Evolutionary conservation across 2,113 vertebrate genomes (phyloP).

Genomic region (Sinocyclocheilus maitianheensis): DNA sequence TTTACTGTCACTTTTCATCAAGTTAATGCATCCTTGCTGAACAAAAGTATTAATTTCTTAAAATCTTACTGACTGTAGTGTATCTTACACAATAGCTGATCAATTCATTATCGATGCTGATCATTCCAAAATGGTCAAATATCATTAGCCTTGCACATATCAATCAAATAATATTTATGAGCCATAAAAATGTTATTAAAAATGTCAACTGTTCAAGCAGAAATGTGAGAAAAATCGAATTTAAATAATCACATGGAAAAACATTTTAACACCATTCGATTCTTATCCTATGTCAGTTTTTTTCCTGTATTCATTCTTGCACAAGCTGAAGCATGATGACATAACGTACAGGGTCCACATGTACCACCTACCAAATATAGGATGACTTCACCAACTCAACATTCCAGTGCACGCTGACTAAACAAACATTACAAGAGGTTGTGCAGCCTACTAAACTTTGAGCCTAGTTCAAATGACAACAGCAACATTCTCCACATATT

Average conservation of each 20-base stretch:
- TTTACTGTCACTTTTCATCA: too few relatives aligned
- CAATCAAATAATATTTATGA: not conserved
- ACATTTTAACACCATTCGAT: not conserved
- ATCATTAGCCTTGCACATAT: not conserved
- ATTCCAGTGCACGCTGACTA: not conserved
- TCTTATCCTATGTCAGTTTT: not conserved
- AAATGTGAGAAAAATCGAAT: not conserved
- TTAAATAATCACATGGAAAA: not conserved
- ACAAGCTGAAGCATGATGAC: slow-evolving; percentile 2
- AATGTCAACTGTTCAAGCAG: not conserved
- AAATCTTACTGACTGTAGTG: not conserved
- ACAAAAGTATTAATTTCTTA: too few relatives aligned
- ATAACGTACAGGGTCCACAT: not conserved
- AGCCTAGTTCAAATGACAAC: slow-evolving; percentile 13
- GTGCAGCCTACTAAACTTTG: slow-evolving; percentile 9
- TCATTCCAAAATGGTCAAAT: not conserved
- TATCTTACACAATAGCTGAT: not conserved
- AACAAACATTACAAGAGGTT: slow-evolving; percentile 30
- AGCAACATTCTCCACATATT: not conserved
- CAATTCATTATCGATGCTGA: not conserved
- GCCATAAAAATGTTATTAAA: not conserved
- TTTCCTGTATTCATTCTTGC: not conserved
- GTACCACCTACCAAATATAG: slow-evolving; percentile 7
- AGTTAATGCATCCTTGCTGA: too few relatives aligned
- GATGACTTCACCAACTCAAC: slow-evolving; percentile 17